Evolutionary conservation across 2,113 vertebrate species (phyloP), one percentile per base, ranked within the genome.

Genomic region (Chascanopsetta lugubris): DNA sequence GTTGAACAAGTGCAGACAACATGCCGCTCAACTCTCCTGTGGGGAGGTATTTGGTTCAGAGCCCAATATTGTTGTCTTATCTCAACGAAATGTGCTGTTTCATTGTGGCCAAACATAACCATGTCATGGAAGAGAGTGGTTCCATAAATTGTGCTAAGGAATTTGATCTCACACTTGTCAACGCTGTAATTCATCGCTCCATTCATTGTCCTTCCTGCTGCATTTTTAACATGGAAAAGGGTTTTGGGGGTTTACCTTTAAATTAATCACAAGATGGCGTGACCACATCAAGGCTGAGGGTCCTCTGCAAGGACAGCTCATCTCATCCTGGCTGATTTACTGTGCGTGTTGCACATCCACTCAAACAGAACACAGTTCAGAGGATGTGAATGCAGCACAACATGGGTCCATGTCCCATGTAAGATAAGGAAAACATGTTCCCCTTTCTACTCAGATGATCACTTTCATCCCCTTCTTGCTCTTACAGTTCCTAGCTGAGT

Each of bases 11-110:
- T 47, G 57, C 51, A 55, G 36, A 51, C 58, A 72, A 71, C 55
- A 62, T 46, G 60, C 56, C 67, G 54, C 56, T 69, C 57, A 24
- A 63, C 72, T 74, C 64, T 81, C 55, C 48, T 42, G 24, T 5
- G 2, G 13, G 47, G 48, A 29, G 7, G 30, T 9, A 61, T 34
- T 40, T 46, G 34, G 45, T n/a, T 9, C 27, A 8, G 20, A 47
- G 78, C 59, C 71, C 71, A 61, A 46, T 54, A 53, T 45, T 74
- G 63, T 8, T 43, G 49, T 64, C 51, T 43, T 58, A 55, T 36
- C 8, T 47, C 53, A 50, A 40, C 3, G 46, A 40, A 26, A 51
- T 63, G 18, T 26, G 5, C 8, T 17, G 22, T 17, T 46, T 54
- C 8, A 60, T 65, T 60, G 15, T 22, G 3, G 18, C 6, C 29